Evolutionary conservation across 2,797 vertebrate species (phyloP).

Genomic region (Macrochelys suwanniensis): DNA sequence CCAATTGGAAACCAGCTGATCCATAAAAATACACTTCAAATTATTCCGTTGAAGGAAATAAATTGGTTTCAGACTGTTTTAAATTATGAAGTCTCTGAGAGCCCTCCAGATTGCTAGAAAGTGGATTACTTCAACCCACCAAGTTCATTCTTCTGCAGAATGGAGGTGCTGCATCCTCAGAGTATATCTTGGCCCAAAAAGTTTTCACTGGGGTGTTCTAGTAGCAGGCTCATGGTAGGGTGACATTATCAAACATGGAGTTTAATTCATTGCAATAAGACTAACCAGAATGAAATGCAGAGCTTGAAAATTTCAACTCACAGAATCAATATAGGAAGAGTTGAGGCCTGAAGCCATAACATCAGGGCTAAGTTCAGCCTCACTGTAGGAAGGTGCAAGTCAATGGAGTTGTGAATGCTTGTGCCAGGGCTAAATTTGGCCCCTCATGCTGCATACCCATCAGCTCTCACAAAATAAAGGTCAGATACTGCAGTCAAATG

Average conservation of each 20-base stretch:
- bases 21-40: neutral
- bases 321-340: neutral
- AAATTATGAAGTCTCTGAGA: neutral
- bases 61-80: neutral
- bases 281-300: neutral
- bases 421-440: neutral
- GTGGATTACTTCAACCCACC: neutral
- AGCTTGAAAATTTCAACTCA: neutral
- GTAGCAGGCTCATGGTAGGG: neutral
- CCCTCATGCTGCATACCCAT: neutral
- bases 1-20: neutral
- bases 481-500: neutral
- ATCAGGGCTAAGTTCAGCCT: neutral
- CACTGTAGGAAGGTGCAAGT: neutral
- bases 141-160: neutral
- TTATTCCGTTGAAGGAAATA: neutral
- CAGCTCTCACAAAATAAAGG: neutral
- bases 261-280: neutral
- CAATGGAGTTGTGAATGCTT: neutral
- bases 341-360: neutral
- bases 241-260: neutral
- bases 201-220: neutral
- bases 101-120: neutral
- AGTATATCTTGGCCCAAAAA: fast-evolving
- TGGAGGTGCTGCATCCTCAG: fast-evolving